phyloP scores from a whole-genome alignment of 2,888 invertebrate genomes.

The Octonoba sinensis region DNA sequence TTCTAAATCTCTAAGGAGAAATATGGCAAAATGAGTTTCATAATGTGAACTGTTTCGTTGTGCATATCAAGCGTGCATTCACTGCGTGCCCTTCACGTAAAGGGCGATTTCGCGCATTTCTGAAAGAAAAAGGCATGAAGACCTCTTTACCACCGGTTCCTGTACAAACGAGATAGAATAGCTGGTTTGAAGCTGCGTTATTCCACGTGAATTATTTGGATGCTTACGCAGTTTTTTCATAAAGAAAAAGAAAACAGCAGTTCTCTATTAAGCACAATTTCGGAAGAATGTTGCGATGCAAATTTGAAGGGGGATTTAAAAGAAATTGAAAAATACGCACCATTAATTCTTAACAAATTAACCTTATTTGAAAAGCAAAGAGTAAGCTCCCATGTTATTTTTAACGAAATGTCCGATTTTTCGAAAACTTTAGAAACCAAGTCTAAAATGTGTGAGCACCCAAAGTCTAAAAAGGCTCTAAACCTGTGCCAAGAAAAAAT shows the following conservation, averaged over 20 bases:
- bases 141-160: background rate
- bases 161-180: slow-evolving; percentile 8
- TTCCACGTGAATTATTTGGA: slow-evolving; percentile 1
- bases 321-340: background rate
- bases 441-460: too few species aligned
- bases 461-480: too few species aligned
- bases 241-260: slow-evolving; percentile 9
- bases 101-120: slow-evolving; percentile 1
- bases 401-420: slow-evolving; percentile 1
- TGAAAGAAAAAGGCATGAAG: background rate
- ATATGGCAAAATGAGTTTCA: background rate
- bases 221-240: slow-evolving; percentile 4
- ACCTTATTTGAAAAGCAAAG: slow-evolving; percentile 7
- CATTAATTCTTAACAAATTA: background rate
- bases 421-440: too few species aligned
- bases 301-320: slow-evolving; percentile 10
- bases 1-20: slow-evolving; percentile 1
- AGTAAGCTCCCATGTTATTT: background rate
- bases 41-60: slow-evolving; percentile 1
- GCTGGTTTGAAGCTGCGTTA: slow-evolving; percentile 1
- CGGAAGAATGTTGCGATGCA: background rate
- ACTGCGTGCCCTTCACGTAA: slow-evolving; percentile 1
- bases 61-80: background rate
- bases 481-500: too few species aligned
- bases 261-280: background rate